Conservation (phyloP, 2,797 vertebrate genomes). For the Muraenolepis orangiensis region DNA sequence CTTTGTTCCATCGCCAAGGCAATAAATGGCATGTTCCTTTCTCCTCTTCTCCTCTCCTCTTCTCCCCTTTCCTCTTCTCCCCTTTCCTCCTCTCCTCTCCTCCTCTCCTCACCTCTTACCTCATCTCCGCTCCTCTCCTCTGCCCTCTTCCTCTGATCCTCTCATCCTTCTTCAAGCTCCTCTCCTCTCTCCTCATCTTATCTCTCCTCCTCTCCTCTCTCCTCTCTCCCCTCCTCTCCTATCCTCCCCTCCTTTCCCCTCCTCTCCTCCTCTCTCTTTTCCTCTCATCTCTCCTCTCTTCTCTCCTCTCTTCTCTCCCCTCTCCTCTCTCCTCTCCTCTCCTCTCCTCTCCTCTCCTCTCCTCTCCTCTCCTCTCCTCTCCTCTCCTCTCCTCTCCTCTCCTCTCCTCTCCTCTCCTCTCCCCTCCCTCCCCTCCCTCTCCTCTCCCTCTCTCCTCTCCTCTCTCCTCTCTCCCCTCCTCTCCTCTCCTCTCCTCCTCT, state of each 20-base stretch:
- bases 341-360: constrained; percentile 5
- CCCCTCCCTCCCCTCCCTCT: constrained; percentile 24
- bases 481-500: constrained; percentile 30
- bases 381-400: background rate
- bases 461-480: constrained; percentile 9
- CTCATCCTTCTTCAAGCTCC: too few relatives aligned
- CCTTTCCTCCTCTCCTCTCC: constrained; percentile 27
- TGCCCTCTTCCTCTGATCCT: too few relatives aligned
- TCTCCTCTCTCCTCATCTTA: background rate
- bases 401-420: background rate
- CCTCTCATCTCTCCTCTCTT: background rate
- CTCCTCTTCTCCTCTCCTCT: background rate
- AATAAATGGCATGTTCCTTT: background rate
- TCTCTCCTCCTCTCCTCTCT: constrained; percentile 36
- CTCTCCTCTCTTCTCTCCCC: constrained; percentile 38
- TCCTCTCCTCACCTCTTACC: constrained; percentile 23
- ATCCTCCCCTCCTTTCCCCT: constrained; percentile 24
- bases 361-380: constrained; percentile 28
- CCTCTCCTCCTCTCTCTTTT: constrained; percentile 3
- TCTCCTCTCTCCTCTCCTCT: constrained; percentile 37
- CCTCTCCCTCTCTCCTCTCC: constrained; percentile 34
- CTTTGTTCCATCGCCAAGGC: constrained; percentile 50
- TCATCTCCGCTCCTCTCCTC: constrained; percentile 11
- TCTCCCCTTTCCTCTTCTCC: constrained; percentile 24
- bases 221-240: constrained; percentile 9